phyloP scores from a whole-genome alignment of 2,113 vertebrate species.

The Lepus americanus region DNA sequence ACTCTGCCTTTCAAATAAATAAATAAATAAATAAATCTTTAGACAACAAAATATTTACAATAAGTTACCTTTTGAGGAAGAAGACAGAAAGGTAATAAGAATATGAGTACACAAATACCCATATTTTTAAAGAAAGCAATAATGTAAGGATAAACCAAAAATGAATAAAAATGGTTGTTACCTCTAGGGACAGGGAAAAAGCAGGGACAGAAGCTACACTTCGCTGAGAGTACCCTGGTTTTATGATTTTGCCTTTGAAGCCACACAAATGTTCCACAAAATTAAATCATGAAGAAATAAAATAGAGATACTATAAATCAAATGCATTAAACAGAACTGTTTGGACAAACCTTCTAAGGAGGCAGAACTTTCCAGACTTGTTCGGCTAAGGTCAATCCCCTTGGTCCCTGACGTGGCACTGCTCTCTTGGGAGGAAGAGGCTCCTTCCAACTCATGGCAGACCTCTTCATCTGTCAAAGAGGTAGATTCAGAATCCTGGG shows the following conservation, averaged over 20 bases:
- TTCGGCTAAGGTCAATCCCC: conserved; percentile 87
- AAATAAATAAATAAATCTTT: no score
- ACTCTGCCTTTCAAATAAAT: no score
- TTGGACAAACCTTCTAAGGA: conserved; percentile 91
- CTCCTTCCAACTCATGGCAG: conserved; percentile 92
- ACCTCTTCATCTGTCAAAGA: conserved; percentile 94
- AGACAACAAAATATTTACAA: neutral
- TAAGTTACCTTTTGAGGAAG: conserved; percentile 27
- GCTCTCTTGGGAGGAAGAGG: conserved; percentile 91
- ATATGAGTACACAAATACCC: neutral
- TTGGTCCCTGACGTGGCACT: conserved; percentile 87
- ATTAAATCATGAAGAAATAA: neutral
- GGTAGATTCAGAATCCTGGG: conserved; percentile 94
- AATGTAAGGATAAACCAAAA: conserved; percentile 8
- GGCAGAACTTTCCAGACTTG: conserved; percentile 91
- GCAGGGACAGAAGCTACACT: neutral
- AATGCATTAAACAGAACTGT: conserved; percentile 89
- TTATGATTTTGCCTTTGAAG: conserved; percentile 18
- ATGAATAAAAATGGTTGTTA: conserved; percentile 24
- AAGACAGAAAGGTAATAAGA: conserved; percentile 2
- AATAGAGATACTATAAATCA: conserved; percentile 69
- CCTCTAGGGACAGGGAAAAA: conserved; percentile 4
- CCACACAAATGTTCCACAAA: conserved; percentile 29
- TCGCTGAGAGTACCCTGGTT: neutral
- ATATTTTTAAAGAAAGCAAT: conserved; percentile 13